Evolutionary conservation across 2,797 vertebrate species (phyloP).

Genomic region (Alca torda): DNA sequence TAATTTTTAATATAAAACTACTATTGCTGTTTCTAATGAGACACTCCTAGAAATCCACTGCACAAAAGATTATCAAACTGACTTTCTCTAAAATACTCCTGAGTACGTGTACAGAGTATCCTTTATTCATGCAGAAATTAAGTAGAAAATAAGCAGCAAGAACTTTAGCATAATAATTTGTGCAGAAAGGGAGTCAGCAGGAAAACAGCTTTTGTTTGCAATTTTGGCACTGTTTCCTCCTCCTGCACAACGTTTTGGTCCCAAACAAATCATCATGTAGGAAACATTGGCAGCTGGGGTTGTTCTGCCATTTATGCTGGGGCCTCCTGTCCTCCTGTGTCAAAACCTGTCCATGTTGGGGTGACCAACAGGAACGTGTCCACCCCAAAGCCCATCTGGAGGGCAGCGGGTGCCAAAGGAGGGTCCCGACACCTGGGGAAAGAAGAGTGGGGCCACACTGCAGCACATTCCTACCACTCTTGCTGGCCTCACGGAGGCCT

Average conservation of each 20-base stretch:
- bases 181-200: background rate
- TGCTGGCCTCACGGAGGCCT: rapidly evolving
- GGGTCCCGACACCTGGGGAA: background rate
- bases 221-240: background rate
- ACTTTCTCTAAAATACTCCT: conserved; percentile 39
- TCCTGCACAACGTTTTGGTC: background rate
- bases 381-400: rapidly evolving
- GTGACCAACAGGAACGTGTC: rapidly evolving
- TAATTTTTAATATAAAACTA: conserved; percentile 64
- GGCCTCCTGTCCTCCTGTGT: background rate
- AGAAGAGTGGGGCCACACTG: rapidly evolving
- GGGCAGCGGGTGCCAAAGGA: rapidly evolving
- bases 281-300: rapidly evolving
- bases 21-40: conserved; percentile 35
- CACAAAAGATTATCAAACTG: conserved; percentile 27
- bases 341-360: background rate
- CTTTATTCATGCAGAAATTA: conserved; percentile 46
- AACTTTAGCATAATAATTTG: conserved; percentile 8
- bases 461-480: rapidly evolving
- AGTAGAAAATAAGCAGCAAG: conserved; percentile 36
- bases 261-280: background rate
- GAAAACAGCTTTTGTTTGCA: conserved; percentile 21
- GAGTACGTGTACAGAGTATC: background rate
- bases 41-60: conserved; percentile 11
- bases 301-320: background rate